Base-by-base conservation (phyloP, 2,797 vertebrate species). In the Dicrostonyx torquatus region DNA sequence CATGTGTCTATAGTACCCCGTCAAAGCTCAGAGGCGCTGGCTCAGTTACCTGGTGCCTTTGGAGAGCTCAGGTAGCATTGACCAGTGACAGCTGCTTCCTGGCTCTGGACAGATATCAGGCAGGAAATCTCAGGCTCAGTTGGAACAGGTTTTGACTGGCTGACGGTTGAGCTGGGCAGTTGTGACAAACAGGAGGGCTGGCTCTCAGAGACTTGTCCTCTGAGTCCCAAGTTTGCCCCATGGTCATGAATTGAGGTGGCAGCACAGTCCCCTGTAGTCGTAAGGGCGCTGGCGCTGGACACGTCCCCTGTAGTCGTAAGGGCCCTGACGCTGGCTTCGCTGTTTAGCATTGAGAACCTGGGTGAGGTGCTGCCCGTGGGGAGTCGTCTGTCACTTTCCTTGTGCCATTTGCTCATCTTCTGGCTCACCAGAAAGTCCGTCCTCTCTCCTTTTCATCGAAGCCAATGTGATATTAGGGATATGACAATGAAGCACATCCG, bases 11-110 rank as follows among this genome's bases (percentile, higher is more conserved):
- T 0, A 79, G 76, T 60, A 6, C 37, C 24, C 40, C 3, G 5
- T 45, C 1, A 5, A 0, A 26, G 13, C 50, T 34, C 31, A 43
- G 70, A 2, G 12, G n/a, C 6, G 40, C 31, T 0, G 1, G 72
- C 1, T 3, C 22, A 3, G 50, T 0, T 9, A 10, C 20, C 34
- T 79, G 77, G 20, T 24, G n/a, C n/a, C 4, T 6, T 6, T 9
- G 34, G 37, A 80, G 50, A 26, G 48, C 78, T 55, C 40, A n/a
- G 91, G 11, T 60, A 20, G 37, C 7, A 55, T 6, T 31, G 0
- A 18, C 11, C 50, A 5, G 1, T 0, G 75, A 53, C 0, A 2
- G 48, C 84, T 50, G 75, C 82, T 73, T 37, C 79, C 40, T 34
- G 55, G 31, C 24, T 9, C 10, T 3, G 5, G 93, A 60, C 75